phyloP scores from a whole-genome alignment of 1,140 invertebrate genomes.

The Bradysia coprophila region DNA sequence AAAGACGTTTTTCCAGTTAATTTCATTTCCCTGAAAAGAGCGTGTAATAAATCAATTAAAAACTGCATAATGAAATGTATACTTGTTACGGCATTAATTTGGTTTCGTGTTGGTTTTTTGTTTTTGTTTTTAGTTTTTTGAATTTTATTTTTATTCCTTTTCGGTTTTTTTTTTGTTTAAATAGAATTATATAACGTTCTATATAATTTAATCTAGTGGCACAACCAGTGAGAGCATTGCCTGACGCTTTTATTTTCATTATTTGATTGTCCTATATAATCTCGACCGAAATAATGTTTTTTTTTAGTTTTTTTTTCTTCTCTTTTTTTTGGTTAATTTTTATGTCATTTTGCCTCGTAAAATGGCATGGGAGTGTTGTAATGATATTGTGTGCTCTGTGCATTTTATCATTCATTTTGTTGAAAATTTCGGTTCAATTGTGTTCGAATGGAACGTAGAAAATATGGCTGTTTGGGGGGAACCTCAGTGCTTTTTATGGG shows the following conservation, averaged over 20 bases:
- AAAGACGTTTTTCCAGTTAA: too few relatives aligned
- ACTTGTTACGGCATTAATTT: background rate
- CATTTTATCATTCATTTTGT: too few relatives aligned
- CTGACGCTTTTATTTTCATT: slow-evolving; percentile 12
- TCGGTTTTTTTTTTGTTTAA: background rate
- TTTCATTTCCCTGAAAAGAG: too few relatives aligned
- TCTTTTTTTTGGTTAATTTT: too few relatives aligned
- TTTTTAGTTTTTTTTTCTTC: too few relatives aligned
- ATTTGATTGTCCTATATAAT: slow-evolving; percentile 6
- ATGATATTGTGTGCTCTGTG: too few relatives aligned
- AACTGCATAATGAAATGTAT: background rate
- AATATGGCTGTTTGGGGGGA: too few relatives aligned
- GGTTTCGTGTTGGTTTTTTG: background rate
- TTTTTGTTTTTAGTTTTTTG: background rate
- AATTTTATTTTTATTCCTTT: background rate
- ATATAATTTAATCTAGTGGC: slow-evolving; percentile 26
- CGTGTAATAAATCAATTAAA: background rate
- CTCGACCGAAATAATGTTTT: background rate
- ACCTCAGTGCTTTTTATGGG: too few relatives aligned
- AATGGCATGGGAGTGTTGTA: too few relatives aligned
- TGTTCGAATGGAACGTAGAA: too few relatives aligned
- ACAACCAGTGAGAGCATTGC: slow-evolving; percentile 26
- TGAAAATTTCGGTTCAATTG: too few relatives aligned
- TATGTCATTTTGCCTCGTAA: too few relatives aligned
- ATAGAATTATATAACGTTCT: background rate